Evolutionary conservation across 1,140 invertebrate genomes (phyloP).

Genomic region (Dufourea novaeangliae): DNA sequence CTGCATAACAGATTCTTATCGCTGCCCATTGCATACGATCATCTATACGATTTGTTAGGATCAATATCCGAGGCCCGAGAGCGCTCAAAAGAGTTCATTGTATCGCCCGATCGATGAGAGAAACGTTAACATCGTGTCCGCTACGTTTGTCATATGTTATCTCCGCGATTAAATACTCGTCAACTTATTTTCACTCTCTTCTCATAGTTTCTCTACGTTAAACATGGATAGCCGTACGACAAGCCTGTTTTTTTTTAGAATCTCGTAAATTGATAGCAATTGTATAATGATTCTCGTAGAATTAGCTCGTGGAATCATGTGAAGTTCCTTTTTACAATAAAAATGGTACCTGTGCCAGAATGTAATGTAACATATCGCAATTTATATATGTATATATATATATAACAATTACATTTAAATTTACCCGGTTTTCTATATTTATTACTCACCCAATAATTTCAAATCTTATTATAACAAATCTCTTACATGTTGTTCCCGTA

Average conservation of each 20-base stretch:
- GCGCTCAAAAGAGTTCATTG: slow-evolving; percentile 45
- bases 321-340: too few relatives aligned
- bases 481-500: too few relatives aligned
- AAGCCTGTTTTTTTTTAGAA: neutral
- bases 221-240: neutral
- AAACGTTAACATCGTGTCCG: slow-evolving; percentile 20
- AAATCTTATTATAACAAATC: too few relatives aligned
- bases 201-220: neutral
- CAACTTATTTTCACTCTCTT: slow-evolving; percentile 20
- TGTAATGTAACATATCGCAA: too few relatives aligned
- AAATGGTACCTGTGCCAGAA: too few relatives aligned
- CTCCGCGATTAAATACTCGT: slow-evolving; percentile 8
- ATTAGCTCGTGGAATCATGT: too few relatives aligned
- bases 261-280: neutral
- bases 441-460: too few relatives aligned
- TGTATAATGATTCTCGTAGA: too few relatives aligned
- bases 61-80: slow-evolving; percentile 29
- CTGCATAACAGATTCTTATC: neutral
- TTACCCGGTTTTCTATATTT: too few relatives aligned
- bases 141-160: neutral
- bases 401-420: too few relatives aligned
- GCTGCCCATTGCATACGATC: slow-evolving; percentile 17
- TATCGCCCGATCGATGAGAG: slow-evolving; percentile 40
- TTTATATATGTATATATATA: too few relatives aligned
- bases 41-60: slow-evolving; percentile 35